Evolutionary conservation across 2,888 invertebrate genomes (phyloP), one percentile per base, ranked within the genome.

Genomic region (Melanargia galathea): DNA sequence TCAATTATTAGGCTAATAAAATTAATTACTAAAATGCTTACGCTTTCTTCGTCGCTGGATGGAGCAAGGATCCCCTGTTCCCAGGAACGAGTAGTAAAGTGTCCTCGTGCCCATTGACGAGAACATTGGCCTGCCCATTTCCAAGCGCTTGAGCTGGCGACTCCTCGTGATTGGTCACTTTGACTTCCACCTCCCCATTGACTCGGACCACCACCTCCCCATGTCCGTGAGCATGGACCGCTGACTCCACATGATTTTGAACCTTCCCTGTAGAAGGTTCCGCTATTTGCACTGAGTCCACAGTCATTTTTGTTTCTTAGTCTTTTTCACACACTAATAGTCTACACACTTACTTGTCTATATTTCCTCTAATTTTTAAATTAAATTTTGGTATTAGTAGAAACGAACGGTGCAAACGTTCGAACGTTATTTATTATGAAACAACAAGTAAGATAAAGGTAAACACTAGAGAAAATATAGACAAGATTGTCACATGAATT

Each of bases 281-380:
- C 59, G 75, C 77, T 75, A 84, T 83, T 73, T 76, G 77, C 81
- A 87, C 86, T 70, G 84, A 76, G 68, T 80, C 79, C 68, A 82
- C 78, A 71, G 83, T 79, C 90, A 88, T 89, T 74, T 72, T 80
- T 59, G 57, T 38, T 26, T 55, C 22, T 16, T 45, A 10, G 5
- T 45, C 13, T 48, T 38, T 46, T 60, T 59, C 40, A 49, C 48
- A 45, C 61, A 51, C 24, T 22, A 54, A n/a, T n/a, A n/a, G n/a
- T n/a, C 18, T 38, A 40, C 59, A 33, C 52, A 52, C 52, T 51
- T 49, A 62, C 54, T 20, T 46, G 65, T 59, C 62, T 62, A 55
- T 62, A 55, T 63, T 49, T 48, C 10, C 52, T 62, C 30, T 52
- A 33, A 63, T 8, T 62, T 54, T 22, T 16, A 55, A 45, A 51